Evolutionary conservation across 2,113 vertebrate species (phyloP), one percentile per base, ranked within the genome.

Genomic region (Chaetodon auriga): DNA sequence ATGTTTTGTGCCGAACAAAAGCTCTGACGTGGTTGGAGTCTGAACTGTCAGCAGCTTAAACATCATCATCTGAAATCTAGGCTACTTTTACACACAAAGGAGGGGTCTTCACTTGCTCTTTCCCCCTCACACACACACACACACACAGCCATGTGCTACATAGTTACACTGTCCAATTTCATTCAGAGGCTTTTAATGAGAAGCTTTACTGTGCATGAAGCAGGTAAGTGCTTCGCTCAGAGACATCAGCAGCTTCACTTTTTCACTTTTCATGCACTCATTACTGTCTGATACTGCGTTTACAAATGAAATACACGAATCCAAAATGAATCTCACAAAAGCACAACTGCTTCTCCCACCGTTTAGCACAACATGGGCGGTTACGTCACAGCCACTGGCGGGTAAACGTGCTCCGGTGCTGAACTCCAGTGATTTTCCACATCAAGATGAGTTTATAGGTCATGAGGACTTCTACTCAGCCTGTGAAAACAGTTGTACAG

Each of bases 211-310:
- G 63, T 11, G 72, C 48, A 5, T 69, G 60, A 80, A 60, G 55
- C 66, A 86, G 75, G 72, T 88, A 57, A 80, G 48, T 82, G 55
- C 43, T 18, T 36, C 35, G 15, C 69, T 68, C 23, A 62, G 48
- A 36, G 10, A 54, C 51, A 62, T 55, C 60, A 57, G n/a, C 14
- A 30, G 30, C 30, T 30, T 30, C 30, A 30, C 30, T 30, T 30
- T 3, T 30, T 69, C 7, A 23, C n/a, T n/a, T 48, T 58, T 72
- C 30, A 30, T 30, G 3, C 30, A 30, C 30, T 30, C 30, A 30
- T 30, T 18, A 13, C 13, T 11, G 36, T 55, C n/a, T 51, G 41
- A 78, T 30, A 19, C 30, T 4, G 23, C 3, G 6, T 38, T 35
- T 30, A 71, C n/a, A 65, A 61, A 63, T 64, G 5, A 35, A 46